phyloP scores from a whole-genome alignment of 2,888 invertebrate species.

The Cryptocephalus primarius region DNA sequence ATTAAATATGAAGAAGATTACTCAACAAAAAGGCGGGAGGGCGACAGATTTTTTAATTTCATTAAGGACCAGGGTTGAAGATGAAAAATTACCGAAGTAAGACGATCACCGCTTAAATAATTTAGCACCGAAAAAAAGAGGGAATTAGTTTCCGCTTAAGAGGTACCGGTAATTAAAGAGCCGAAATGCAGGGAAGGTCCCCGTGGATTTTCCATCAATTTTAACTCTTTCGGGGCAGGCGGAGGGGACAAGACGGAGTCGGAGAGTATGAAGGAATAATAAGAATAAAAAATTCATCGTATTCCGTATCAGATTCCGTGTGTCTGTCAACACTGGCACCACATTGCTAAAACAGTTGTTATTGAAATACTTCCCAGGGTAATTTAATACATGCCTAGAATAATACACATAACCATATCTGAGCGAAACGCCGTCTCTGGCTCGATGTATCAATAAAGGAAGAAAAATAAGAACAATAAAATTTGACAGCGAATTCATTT shows the following conservation, averaged over 20 bases:
- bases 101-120: constrained; percentile 30
- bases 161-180: constrained; percentile 33
- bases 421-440: constrained; percentile 8
- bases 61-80: constrained; percentile 23
- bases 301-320: too few species aligned
- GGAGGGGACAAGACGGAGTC: too few species aligned
- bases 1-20: constrained; percentile 24
- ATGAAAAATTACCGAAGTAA: constrained; percentile 27
- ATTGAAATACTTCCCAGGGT: too few species aligned
- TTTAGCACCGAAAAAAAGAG: constrained; percentile 23
- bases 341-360: too few species aligned
- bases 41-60: constrained; percentile 27
- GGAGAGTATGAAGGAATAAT: too few species aligned
- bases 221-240: constrained; percentile 12
- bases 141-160: constrained; percentile 17
- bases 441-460: constrained; percentile 25
- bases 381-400: too few species aligned
- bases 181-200: constrained; percentile 25
- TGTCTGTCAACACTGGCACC: too few species aligned
- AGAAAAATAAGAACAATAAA: constrained; percentile 31
- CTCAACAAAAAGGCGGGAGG: constrained; percentile 14
- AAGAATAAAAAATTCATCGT: too few species aligned
- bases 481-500: constrained; percentile 29
- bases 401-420: not conserved
- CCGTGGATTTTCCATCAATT: constrained; percentile 31